These are phyloP conservation scores for Brachionus angularis DNA, from an alignment of 1,140 invertebrate genomes.

Conservation along the genomic window DNA sequence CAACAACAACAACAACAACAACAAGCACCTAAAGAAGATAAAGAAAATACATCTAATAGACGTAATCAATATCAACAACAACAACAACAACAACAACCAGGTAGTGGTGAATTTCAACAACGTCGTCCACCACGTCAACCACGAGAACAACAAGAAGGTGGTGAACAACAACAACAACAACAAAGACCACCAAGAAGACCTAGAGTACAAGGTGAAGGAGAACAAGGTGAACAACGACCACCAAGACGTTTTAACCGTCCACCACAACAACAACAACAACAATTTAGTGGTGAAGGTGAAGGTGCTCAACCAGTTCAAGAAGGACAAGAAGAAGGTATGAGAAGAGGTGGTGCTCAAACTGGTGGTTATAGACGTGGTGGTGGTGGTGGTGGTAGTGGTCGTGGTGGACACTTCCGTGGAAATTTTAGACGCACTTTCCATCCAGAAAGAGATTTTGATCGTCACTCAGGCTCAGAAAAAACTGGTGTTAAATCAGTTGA, in stretches of 20 bases:
- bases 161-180: neutral
- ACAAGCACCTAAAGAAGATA: constrained; percentile 24
- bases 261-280: constrained; percentile 25
- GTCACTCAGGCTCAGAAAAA: constrained; percentile 38
- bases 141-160: constrained; percentile 25
- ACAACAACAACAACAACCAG: neutral
- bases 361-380: neutral
- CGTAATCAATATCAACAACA: neutral
- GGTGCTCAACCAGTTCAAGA: constrained; percentile 3
- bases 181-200: constrained; percentile 6
- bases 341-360: neutral
- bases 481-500: constrained; percentile 36
- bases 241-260: constrained; percentile 23
- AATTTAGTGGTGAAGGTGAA: neutral
- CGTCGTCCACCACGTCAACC: neutral
- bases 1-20: neutral
- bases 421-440: neutral
- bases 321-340: neutral
- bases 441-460: constrained; percentile 28
- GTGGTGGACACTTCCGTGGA: neutral
- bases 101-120: neutral
- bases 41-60: constrained; percentile 25
- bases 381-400: neutral
- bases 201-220: neutral
- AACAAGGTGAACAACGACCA: neutral